Base-by-base conservation (phyloP, 2,797 vertebrate genomes). In the Halcyon smyrnensis region DNA sequence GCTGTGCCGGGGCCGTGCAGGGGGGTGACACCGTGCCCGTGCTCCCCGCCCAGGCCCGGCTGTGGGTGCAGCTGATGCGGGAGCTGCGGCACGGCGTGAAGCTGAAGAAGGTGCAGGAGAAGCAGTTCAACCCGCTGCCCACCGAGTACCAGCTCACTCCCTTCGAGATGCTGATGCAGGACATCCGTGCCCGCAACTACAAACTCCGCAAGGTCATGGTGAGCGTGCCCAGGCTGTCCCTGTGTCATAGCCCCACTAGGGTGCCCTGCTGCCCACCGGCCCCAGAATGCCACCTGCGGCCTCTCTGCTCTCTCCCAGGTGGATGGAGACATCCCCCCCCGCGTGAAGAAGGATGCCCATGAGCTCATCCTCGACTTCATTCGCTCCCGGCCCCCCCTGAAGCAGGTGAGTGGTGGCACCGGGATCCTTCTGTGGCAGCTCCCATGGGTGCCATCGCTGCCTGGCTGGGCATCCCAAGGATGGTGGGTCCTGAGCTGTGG, bases 121-220 rank as follows among this genome's bases (percentile, higher is more conserved):
- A 99, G 95, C 98, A 99, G 18, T 99, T 99, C 97, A 98, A 99
- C 97, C 98, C 98, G 0, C 97, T 99, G 90, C 99, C 99, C 97
- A 99, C 99, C 0, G 99, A 99, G 97, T 99, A 99, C 98, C 99
- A 99, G 98, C 99, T 99, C 90, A 99, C 99, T 0, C 99, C 99
- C 45, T 99, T 99, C 0, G 99, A 99, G 98, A 99, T 99, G 99
- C 98, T 99, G 79, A 99, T 99, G 99, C 99, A 99, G 97, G 99
- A 99, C 97, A 99, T 99, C 88, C 98, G 99, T 0, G 98, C 98
- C 4, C 98, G 99, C 89, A 99, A 99, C 94, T 99, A 99, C 97
- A 99, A 99, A 96, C 99, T 99, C 6, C 99, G 99, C 88, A 99
- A 99, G 98, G 99, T 99, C 97, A 99, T 99, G 99, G 99, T 99